phyloP scores from a whole-genome alignment of 2,888 invertebrate species.

The Epinotia demarniana region DNA sequence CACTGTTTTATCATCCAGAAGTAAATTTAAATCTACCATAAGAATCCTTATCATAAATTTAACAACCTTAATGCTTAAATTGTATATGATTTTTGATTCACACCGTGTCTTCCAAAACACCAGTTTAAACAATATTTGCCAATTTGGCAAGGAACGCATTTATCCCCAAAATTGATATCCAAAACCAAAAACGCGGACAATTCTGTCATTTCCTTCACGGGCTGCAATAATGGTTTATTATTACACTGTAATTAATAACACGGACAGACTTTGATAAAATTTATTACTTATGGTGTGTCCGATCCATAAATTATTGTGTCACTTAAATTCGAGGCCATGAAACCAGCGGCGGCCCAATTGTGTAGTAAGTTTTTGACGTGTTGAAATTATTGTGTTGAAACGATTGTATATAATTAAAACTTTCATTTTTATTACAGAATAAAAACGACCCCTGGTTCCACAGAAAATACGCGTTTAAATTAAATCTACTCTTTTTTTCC shows the following conservation, averaged over 20 bases:
- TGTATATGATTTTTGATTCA: too few species aligned
- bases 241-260: conserved; percentile 43
- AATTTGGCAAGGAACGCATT: background rate
- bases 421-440: too few species aligned
- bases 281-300: conserved; percentile 49
- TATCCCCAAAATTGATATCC: background rate
- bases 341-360: background rate
- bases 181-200: conserved; percentile 1
- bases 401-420: too few species aligned
- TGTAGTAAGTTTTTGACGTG: background rate
- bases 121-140: too few species aligned
- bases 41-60: too few species aligned
- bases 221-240: conserved; percentile 43
- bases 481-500: too few species aligned
- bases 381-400: background rate
- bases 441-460: too few species aligned
- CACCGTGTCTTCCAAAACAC: too few species aligned
- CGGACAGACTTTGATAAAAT: conserved; percentile 49
- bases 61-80: too few species aligned
- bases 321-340: conserved; percentile 47
- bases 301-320: conserved; percentile 52
- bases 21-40: too few species aligned
- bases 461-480: too few species aligned
- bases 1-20: too few species aligned
- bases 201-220: conserved; percentile 4